Base-by-base conservation (phyloP, 2,113 vertebrate species). In the Echinops telfairi region DNA sequence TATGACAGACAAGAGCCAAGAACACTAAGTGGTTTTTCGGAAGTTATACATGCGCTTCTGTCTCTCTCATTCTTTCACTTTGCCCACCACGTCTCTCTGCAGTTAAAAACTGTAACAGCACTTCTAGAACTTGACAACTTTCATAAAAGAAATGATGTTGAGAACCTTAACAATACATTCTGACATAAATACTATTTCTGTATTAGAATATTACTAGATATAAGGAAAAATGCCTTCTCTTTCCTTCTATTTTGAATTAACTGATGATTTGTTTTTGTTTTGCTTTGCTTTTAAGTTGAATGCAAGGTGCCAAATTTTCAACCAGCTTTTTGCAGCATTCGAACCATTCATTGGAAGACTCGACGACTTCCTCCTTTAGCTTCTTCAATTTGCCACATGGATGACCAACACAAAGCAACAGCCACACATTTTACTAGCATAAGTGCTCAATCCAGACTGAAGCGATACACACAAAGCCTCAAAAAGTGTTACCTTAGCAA, bases 351-450 rank as follows among this genome's bases (percentile, higher is more conserved):
- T 53, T 53, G 47, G 5, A 2, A 11, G 47, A 92, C 29, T 60
- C 10, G 40, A 40, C n/a, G 62, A 19, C 12, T 78, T 92, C 60
- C 31, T 95, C 36, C 19, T 85, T 86, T 57, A 73, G 85, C 62
- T 47, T 85, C 9, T 40, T 47, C 87, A 71, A 40, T 25, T 40
- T 88, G 75, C 29, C 17, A 16, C 15, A n/a, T 53, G 9, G 27
- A 29, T 78, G 73, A 71, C 25, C 33, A 29, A 33, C 47, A 80
- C 17, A 22, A 31, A 86, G 60, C 11, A 77, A 82, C 4, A 60
- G 23, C 40, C 19, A 4, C 23, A 84, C 15, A 4, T 77, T 88
- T 73, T 36, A 76, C 47, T 78, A 20, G 38, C n/a, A 33, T n/a
- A 40, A 88, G 80, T 4, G 89, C 20, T n/a, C 76, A 83, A 68